Evolutionary conservation across 2,797 vertebrate species (phyloP).

Genomic region (Darevskia nairensis): DNA sequence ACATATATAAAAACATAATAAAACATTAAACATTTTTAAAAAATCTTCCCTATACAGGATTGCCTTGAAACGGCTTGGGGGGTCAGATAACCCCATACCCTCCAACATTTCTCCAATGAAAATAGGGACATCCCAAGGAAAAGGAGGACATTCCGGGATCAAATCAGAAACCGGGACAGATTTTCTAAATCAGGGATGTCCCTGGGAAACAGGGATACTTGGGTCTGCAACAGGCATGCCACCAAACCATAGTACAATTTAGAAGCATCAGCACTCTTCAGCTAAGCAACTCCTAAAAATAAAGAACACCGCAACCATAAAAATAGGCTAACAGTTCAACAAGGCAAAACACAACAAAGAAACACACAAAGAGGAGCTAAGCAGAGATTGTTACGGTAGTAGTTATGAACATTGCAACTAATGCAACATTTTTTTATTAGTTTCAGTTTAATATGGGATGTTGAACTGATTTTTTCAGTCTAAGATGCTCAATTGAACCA

Average conservation of each 20-base stretch:
- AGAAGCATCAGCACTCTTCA: background rate
- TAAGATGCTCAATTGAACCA: background rate
- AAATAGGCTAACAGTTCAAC: background rate
- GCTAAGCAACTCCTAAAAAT: background rate
- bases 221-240: too few relatives aligned
- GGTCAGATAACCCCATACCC: too few relatives aligned
- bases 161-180: too few relatives aligned
- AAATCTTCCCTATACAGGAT: too few relatives aligned
- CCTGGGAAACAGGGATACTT: too few relatives aligned
- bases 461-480: background rate
- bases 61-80: too few relatives aligned
- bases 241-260: background rate
- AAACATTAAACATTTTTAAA: too few relatives aligned
- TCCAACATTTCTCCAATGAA: too few relatives aligned
- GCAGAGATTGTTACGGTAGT: background rate
- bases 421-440: background rate
- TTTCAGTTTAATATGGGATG: background rate
- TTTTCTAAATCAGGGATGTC: too few relatives aligned
- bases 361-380: background rate
- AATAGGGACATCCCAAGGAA: too few relatives aligned
- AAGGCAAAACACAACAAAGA: background rate
- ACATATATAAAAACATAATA: too few relatives aligned
- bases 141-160: too few relatives aligned
- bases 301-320: background rate
- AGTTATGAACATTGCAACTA: background rate